A percentile compares a stretch with the other conserved stretches of the same genome.
Conservation (phyloP, 2,113 vertebrate genomes). For the Nycticorax nycticorax region DNA sequence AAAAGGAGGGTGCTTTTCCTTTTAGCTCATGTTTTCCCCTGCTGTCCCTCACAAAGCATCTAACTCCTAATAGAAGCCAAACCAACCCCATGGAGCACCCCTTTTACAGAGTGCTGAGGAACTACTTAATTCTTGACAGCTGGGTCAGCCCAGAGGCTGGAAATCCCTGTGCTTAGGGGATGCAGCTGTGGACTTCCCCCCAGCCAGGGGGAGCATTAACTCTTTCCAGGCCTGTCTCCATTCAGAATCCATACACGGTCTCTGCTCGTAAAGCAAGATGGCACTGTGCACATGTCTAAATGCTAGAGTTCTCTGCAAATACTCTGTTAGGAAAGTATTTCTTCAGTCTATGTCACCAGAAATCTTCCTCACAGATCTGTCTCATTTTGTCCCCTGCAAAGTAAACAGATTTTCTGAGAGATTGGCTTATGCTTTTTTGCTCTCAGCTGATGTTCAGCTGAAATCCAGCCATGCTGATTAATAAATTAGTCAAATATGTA, state of each 20-base stretch:
- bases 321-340: not conserved
- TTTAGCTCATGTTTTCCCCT: not conserved
- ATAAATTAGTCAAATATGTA: not conserved
- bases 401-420: not conserved
- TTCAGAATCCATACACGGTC: not conserved
- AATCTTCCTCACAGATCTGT: not conserved
- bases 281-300: not conserved
- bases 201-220: not conserved
- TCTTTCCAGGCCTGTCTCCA: not conserved
- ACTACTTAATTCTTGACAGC: constrained; percentile 56
- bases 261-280: not conserved
- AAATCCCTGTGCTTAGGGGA: constrained; percentile 11
- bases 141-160: constrained; percentile 18
- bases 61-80: not conserved
- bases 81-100: not conserved
- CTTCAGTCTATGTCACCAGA: not conserved
- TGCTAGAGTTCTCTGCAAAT: not conserved
- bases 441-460: not conserved
- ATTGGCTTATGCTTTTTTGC: not conserved
- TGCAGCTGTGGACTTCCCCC: not conserved
- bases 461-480: not conserved
- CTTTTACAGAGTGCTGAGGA: not conserved
- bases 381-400: not conserved
- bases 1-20: not conserved
- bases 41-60: not conserved